Base-by-base conservation (phyloP, 2,888 invertebrate genomes). In the Odontothrips loti region DNA sequence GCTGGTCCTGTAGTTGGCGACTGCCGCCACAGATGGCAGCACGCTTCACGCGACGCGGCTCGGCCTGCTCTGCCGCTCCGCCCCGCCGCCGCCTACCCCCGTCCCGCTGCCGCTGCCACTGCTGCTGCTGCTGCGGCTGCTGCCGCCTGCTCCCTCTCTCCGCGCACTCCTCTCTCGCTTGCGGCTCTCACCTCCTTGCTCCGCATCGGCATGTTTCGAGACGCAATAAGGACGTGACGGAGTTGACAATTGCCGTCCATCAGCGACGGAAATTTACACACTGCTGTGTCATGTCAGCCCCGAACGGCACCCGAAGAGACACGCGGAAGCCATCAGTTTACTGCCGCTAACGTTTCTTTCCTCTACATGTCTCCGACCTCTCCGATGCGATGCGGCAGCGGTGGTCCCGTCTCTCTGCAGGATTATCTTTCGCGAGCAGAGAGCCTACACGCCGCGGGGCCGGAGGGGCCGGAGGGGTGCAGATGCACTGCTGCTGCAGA, bases 11-110 rank as follows among this genome's bases (percentile, higher is more conserved):
- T 75, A 75, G 68, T 75, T 75, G 68, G 23, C 23, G 68, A 10
- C 9, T 11, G 23, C 23, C 27, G 68, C 23, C 68, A 75, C 68
- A 75, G 68, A 75, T 75, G 68, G 68, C 68, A 75, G 68, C 68
- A 75, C 68, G 17, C 58, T 17, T 58, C 58, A 58, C 68, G 68
- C 23, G 20, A 6, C 68, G 68, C 27, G 27, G 23, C 68, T 9
- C 68, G 10, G 10, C 27, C 68, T 23, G 68, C 68, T 23, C 63
- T n/a, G 63, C n/a, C n/a, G 63, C 63, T 17, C 63, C 63, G 2
- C 63, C 9, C 23, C 23, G 68, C 23, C 9, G n/a, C 68, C 68
- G 9, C 23, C 23, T 27, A 10, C 68, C 9, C 68, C 23, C 23
- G 68, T 63, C 10, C 68, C 68, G 23, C 27, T 12, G 58, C 15